Evolutionary conservation across 2,888 invertebrate species (phyloP).

Genomic region (Tetragonisca angustula): DNA sequence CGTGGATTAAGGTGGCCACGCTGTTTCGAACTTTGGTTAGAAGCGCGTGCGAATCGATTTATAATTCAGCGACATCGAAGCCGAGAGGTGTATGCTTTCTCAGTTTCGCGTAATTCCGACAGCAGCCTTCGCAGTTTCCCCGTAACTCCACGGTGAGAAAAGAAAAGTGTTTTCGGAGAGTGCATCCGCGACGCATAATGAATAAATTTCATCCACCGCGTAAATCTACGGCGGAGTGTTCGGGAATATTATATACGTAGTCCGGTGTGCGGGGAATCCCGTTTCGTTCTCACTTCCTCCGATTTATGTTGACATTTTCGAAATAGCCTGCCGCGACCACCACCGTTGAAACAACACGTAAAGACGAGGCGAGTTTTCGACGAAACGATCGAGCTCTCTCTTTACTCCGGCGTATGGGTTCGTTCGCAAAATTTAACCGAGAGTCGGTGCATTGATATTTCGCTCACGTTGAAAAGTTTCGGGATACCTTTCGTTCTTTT

Average conservation of each 20-base stretch:
- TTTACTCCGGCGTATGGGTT: background rate
- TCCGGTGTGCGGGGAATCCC: background rate
- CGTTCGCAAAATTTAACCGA: background rate
- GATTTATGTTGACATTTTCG: constrained; percentile 43
- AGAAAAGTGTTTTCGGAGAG: background rate
- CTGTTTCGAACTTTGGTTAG: background rate
- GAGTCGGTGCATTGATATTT: background rate
- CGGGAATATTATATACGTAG: constrained; percentile 21
- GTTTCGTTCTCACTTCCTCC: constrained; percentile 16
- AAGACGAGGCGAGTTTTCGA: background rate
- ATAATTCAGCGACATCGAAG: background rate
- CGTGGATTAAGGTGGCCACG: too few species aligned
- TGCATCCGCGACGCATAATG: background rate
- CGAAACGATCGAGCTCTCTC: background rate
- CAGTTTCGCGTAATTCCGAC: background rate
- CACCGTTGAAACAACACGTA: background rate
- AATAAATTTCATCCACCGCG: constrained; percentile 17
- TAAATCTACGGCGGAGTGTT: constrained; percentile 12
- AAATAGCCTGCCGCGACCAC: constrained; percentile 22
- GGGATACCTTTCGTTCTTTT: too few species aligned
- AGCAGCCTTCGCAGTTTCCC: too few species aligned
- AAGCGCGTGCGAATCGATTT: background rate
- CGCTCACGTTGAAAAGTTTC: background rate
- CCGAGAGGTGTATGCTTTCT: background rate
- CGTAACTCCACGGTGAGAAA: background rate